These are phyloP conservation scores for Parnassius mnemosyne DNA, from an alignment of 2,888 invertebrate genomes.

Conservation along the genomic window DNA sequence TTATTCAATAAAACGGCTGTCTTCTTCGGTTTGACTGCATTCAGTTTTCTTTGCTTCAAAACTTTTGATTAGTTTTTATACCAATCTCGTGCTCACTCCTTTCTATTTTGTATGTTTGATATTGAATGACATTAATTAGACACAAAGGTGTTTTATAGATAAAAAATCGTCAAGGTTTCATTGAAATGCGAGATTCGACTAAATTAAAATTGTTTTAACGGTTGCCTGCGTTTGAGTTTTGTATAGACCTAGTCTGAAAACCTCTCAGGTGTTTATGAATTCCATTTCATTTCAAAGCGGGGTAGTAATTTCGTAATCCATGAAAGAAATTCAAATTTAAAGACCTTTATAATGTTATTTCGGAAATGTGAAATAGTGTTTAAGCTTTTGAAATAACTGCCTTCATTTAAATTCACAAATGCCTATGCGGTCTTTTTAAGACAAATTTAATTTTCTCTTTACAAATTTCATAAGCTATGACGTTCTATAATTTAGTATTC, in stretches of 20 bases:
- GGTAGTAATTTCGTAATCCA: conserved; percentile 25
- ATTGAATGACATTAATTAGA: conserved; percentile 27
- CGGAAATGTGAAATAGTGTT: conserved; percentile 20
- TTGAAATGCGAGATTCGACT: conserved; percentile 24
- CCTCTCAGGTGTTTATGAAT: conserved; percentile 31
- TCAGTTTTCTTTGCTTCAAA: conserved; percentile 54
- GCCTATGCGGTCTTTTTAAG: not conserved
- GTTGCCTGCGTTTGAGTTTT: conserved; percentile 29
- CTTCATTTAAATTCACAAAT: conserved; percentile 12
- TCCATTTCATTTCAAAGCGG: conserved; percentile 30
- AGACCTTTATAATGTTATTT: conserved; percentile 21
- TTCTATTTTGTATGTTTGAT: conserved; percentile 36
- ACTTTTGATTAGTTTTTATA: conserved; percentile 66
- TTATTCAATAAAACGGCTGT: conserved; percentile 60
- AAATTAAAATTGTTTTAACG: conserved; percentile 38
- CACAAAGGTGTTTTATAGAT: conserved; percentile 12
- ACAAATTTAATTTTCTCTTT: not conserved
- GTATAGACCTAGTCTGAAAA: conserved; percentile 26
- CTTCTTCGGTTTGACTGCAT: conserved; percentile 53
- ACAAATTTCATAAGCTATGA: no score
- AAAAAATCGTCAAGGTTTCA: conserved; percentile 16
- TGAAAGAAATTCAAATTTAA: conserved; percentile 24
- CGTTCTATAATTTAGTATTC: no score
- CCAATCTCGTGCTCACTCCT: conserved; percentile 38
- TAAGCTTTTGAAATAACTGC: conserved; percentile 15